A percentile compares a stretch with the other conserved stretches of the same genome.
Conservation (phyloP, 1,140 invertebrate genomes). For the Rhyacophila brunnea region DNA sequence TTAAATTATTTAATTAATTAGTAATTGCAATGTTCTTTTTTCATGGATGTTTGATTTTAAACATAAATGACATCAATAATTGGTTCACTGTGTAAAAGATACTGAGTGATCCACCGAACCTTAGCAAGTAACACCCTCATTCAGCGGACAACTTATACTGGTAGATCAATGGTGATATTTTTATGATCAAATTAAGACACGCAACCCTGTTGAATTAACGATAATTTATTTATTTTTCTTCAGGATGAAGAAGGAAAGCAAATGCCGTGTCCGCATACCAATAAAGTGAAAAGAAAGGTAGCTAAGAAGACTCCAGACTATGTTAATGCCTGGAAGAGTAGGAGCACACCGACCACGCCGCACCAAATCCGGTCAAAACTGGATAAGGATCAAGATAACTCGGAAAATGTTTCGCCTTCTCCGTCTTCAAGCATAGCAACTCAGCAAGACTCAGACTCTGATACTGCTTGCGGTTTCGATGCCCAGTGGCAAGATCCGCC, state of each 20-base stretch:
- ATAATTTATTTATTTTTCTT: too few relatives aligned
- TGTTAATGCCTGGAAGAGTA: constrained; percentile 36
- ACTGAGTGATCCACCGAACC: too few relatives aligned
- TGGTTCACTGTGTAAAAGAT: too few relatives aligned
- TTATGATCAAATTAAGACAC: too few relatives aligned
- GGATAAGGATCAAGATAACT: constrained; percentile 4
- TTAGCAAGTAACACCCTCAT: too few relatives aligned
- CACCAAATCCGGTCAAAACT: constrained; percentile 49
- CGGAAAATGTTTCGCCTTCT: not conserved
- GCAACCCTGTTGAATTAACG: too few relatives aligned
- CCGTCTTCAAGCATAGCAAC: constrained; percentile 14
- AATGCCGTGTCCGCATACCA: constrained; percentile 21
- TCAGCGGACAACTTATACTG: too few relatives aligned
- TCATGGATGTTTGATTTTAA: too few relatives aligned
- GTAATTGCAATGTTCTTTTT: too few relatives aligned
- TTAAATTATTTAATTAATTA: too few relatives aligned
- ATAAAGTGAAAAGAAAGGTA: constrained; percentile 22
- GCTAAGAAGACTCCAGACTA: constrained; percentile 8
- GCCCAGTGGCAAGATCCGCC: constrained; percentile 58
- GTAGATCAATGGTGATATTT: too few relatives aligned
- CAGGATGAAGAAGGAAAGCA: constrained; percentile 67
- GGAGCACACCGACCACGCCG: constrained; percentile 62
- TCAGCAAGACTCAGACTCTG: constrained; percentile 70
- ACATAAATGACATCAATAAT: too few relatives aligned
- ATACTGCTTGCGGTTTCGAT: constrained; percentile 79